Conservation (phyloP, 2,888 invertebrate genomes). For the Antheraea assamensis region DNA sequence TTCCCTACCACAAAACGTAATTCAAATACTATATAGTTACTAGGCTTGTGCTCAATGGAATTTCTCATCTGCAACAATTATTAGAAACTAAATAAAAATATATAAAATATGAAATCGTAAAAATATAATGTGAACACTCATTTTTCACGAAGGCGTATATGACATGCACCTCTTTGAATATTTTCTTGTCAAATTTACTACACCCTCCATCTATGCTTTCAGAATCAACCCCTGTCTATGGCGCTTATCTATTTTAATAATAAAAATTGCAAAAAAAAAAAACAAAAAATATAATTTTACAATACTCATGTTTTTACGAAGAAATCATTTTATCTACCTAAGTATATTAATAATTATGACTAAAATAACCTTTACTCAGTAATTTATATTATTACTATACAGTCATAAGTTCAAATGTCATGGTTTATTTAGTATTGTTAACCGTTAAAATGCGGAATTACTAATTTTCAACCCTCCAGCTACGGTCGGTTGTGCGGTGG, state of each 20-base stretch:
- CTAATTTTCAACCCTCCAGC: slow-evolving; percentile 71
- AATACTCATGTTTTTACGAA: slow-evolving; percentile 12
- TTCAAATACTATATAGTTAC: not conserved
- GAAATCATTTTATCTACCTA: slow-evolving; percentile 23
- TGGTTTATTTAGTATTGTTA: slow-evolving; percentile 69
- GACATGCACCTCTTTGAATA: slow-evolving; percentile 56
- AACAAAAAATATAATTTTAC: not conserved
- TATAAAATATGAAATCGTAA: not conserved
- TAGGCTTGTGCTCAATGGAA: too few relatives aligned
- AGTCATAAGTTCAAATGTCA: slow-evolving; percentile 56
- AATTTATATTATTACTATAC: slow-evolving; percentile 24
- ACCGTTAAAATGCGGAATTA: slow-evolving; percentile 70
- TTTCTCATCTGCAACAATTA: not conserved
- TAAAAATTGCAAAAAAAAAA: not conserved
- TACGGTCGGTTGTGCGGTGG: slow-evolving; percentile 36
- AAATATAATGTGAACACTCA: slow-evolving; percentile 24
- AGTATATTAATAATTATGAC: not conserved
- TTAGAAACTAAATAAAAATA: not conserved
- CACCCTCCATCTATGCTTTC: slow-evolving; percentile 53
- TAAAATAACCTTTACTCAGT: slow-evolving; percentile 26
- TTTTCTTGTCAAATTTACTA: slow-evolving; percentile 62
- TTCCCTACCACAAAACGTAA: not conserved
- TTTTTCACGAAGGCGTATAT: slow-evolving; percentile 21
- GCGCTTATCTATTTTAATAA: slow-evolving; percentile 1
- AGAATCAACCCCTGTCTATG: slow-evolving; percentile 43